These are phyloP conservation scores for Mohoua ochrocephala DNA, from an alignment of 2,113 vertebrate genomes.

Conservation along the genomic window DNA sequence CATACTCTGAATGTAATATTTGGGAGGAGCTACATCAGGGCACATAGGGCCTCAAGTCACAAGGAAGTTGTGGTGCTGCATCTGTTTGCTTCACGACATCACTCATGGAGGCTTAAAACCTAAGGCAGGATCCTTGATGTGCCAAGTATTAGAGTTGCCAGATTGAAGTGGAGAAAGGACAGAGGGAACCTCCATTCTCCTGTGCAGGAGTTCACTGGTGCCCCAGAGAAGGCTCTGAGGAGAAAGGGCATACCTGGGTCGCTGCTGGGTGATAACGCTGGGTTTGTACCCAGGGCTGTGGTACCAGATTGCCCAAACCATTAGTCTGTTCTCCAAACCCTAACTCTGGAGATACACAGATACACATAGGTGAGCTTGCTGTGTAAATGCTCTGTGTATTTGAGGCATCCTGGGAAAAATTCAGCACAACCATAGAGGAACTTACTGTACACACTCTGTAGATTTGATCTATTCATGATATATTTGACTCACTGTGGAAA, in stretches of 20 bases:
- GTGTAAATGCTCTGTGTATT: neutral
- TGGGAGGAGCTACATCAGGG: neutral
- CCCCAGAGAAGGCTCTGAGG: neutral
- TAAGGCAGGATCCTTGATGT: neutral
- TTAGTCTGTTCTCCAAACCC: neutral
- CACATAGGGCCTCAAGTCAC: neutral
- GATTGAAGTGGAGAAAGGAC: neutral
- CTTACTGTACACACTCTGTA: neutral
- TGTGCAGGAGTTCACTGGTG: neutral
- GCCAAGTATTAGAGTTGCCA: neutral
- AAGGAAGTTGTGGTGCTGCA: neutral
- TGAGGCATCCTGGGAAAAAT: neutral
- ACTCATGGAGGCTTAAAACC: neutral
- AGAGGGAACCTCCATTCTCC: neutral
- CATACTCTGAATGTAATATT: neutral
- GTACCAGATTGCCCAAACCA: neutral
- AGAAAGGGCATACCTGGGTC: neutral
- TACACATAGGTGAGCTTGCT: neutral
- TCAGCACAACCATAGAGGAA: neutral
- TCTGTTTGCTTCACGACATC: neutral
- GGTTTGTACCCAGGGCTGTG: neutral
- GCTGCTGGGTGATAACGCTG: rapidly evolving
- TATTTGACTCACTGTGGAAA: neutral
- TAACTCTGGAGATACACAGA: neutral
- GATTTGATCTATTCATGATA: neutral